These are phyloP conservation scores for Halcyon chelicuti DNA, from an alignment of 2,797 vertebrate genomes.

Conservation along the genomic window DNA sequence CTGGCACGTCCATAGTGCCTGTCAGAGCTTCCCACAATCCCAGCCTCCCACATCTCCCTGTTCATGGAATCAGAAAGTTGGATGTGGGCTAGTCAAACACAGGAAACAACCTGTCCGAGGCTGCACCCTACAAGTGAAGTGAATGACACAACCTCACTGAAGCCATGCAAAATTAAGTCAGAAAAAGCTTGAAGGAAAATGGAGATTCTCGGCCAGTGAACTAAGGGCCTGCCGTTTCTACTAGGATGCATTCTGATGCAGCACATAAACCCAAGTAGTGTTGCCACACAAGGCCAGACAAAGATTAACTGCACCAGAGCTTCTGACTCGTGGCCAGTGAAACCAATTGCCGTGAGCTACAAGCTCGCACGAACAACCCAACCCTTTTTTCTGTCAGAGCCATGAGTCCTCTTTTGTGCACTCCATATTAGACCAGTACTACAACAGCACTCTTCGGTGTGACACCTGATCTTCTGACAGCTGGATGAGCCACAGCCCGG, in stretches of 20 bases:
- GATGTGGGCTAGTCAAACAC: not conserved
- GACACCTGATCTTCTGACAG: not conserved
- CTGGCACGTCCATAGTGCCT: rapidly evolving
- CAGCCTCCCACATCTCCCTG: not conserved
- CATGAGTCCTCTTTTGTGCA: not conserved
- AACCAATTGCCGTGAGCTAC: not conserved
- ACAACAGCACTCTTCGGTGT: not conserved
- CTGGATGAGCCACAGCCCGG: not conserved
- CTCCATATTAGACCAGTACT: not conserved
- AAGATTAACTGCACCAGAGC: not conserved
- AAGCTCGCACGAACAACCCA: not conserved
- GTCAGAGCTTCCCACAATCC: not conserved
- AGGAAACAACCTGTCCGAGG: not conserved
- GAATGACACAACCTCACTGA: not conserved
- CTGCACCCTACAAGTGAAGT: not conserved
- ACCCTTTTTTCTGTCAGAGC: not conserved
- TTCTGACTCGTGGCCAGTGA: not conserved
- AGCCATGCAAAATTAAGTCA: not conserved
- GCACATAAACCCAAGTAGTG: not conserved
- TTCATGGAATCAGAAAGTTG: not conserved
- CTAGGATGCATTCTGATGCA: not conserved
- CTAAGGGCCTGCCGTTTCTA: not conserved
- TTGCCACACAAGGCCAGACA: not conserved
- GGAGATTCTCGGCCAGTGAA: not conserved
- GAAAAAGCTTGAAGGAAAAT: not conserved